phyloP scores from a whole-genome alignment of 2,888 invertebrate species.

The Tetrapedia diversipes region DNA sequence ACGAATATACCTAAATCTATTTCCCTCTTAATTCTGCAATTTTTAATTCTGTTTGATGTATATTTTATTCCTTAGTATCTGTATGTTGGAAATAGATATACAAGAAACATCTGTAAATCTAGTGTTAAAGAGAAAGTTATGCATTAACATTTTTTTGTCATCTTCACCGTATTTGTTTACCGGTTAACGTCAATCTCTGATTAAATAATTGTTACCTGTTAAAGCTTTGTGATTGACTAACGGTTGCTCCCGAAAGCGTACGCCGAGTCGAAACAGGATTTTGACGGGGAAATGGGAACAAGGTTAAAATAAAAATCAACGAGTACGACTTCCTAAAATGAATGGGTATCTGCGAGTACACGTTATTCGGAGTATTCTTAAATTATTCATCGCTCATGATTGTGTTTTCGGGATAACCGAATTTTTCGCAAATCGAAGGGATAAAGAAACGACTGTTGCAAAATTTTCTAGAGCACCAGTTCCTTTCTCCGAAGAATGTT shows the following conservation, averaged over 20 bases:
- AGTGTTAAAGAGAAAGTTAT: slow-evolving; percentile 27
- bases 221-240: slow-evolving; percentile 49
- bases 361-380: background rate
- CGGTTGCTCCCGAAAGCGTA: slow-evolving; percentile 48
- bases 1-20: too few relatives aligned
- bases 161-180: slow-evolving; percentile 6
- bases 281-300: slow-evolving; percentile 29
- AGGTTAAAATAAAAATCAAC: slow-evolving; percentile 25
- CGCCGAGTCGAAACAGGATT: slow-evolving; percentile 42
- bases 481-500: background rate
- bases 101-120: background rate
- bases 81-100: too few relatives aligned
- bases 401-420: too few relatives aligned
- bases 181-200: slow-evolving; percentile 14
- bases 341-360: background rate
- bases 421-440: too few relatives aligned
- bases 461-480: background rate
- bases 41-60: too few relatives aligned
- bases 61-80: too few relatives aligned
- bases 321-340: slow-evolving; percentile 14
- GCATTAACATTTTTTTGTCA: slow-evolving; percentile 6
- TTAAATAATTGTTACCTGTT: slow-evolving; percentile 26
- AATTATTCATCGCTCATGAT: too few relatives aligned
- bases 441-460: too few relatives aligned
- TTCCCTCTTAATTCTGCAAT: too few relatives aligned